A percentile compares a stretch with the other conserved stretches of the same genome.
phyloP scores from a whole-genome alignment of 1,140 invertebrate species.

The Triops longicaudatus region DNA sequence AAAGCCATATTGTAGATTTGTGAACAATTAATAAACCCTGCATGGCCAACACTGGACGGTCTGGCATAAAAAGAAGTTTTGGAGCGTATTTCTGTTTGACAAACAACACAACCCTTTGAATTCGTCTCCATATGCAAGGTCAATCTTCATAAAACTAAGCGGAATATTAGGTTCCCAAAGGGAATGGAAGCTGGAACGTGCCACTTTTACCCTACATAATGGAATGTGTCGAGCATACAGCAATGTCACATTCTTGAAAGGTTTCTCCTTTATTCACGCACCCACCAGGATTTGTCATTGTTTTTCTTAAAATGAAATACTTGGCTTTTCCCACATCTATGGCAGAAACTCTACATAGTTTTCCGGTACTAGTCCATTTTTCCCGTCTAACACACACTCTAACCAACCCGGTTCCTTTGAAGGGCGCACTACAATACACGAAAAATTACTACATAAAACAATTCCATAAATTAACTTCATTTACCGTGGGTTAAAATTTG shows the following conservation, averaged over 20 bases:
- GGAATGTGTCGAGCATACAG: neutral
- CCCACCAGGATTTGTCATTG: neutral
- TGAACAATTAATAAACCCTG: neutral
- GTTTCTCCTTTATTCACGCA: neutral
- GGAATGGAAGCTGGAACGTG: neutral
- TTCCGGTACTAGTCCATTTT: conserved; percentile 86
- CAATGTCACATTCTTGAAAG: neutral
- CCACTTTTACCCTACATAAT: neutral
- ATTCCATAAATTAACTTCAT: conserved; percentile 33
- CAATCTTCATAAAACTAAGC: neutral
- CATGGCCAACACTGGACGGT: conserved; percentile 8
- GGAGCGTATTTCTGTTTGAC: neutral
- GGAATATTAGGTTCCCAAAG: neutral
- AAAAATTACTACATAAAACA: conserved; percentile 30
- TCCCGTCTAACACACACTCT: conserved; percentile 86
- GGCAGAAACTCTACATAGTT: conserved; percentile 90
- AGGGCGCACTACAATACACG: conserved; percentile 57
- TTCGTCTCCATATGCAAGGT: neutral
- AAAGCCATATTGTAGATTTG: neutral
- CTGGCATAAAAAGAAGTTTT: neutral
- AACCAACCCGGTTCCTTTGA: conserved; percentile 94
- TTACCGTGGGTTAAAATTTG: conserved; percentile 94
- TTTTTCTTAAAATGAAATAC: neutral
- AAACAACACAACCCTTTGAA: conserved; percentile 3
- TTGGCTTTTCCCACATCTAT: conserved; percentile 37